phyloP scores from a whole-genome alignment of 1,140 invertebrate species.

The Drosophila albomicans region DNA sequence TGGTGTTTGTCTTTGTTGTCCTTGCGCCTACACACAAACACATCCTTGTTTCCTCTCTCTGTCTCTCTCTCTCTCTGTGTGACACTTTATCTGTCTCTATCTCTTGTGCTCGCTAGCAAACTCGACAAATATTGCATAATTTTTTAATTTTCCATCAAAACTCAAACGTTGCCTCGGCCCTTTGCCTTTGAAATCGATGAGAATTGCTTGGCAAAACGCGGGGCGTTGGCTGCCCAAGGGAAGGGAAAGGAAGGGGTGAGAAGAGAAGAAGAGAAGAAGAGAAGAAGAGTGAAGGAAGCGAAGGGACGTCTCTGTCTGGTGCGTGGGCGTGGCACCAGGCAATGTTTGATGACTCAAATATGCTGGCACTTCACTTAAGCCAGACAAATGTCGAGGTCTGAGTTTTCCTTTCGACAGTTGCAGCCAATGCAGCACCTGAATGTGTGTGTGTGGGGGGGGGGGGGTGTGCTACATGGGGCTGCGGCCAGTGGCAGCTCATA shows the following conservation, averaged over 20 bases:
- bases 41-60: background rate
- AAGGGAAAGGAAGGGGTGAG: background rate
- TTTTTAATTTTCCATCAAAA: conserved; percentile 61
- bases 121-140: conserved; percentile 65
- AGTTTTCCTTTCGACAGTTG: conserved; percentile 34
- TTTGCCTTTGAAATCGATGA: conserved; percentile 51
- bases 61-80: background rate
- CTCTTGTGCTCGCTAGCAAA: conserved; percentile 1
- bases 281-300: too few species aligned
- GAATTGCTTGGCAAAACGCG: conserved; percentile 21
- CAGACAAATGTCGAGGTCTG: conserved; percentile 55
- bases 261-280: too few species aligned
- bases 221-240: too few species aligned
- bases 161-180: conserved; percentile 24
- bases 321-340: conserved; percentile 20
- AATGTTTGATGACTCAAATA: conserved; percentile 41
- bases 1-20: conserved; percentile 60
- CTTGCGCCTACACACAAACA: conserved; percentile 21
- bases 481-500: conserved; percentile 64
- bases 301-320: background rate
- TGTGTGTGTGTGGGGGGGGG: background rate
- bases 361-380: conserved; percentile 55
- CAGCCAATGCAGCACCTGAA: conserved; percentile 33
- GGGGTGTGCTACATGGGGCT: conserved; percentile 26
- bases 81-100: background rate